Evolutionary conservation across 2,113 vertebrate genomes (phyloP).

Genomic region (Percopsis transmontana): DNA sequence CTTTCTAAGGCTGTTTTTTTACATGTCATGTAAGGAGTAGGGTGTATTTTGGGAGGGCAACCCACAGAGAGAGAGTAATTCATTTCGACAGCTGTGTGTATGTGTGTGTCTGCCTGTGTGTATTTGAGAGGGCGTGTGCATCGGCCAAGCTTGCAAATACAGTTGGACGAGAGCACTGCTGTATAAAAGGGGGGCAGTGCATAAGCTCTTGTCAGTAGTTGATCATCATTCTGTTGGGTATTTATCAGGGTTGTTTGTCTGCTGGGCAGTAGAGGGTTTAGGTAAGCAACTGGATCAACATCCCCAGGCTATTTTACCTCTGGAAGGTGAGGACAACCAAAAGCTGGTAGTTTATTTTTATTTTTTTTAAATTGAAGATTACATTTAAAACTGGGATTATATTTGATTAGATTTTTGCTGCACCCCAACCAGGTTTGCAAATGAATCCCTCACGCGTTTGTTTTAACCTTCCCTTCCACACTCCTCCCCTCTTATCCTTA

Average conservation of each 20-base stretch:
- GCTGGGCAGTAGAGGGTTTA: conserved; percentile 14
- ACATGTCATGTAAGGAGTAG: conserved; percentile 34
- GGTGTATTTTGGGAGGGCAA: conserved; percentile 18
- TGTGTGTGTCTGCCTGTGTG: conserved; percentile 32
- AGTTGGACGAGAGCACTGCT: conserved; percentile 61
- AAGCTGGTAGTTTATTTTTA: too few species aligned
- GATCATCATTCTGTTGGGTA: conserved; percentile 29
- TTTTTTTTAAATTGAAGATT: conserved; percentile 1
- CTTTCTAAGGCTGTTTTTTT: conserved; percentile 18
- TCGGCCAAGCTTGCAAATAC: conserved; percentile 46
- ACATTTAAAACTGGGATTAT: neutral
- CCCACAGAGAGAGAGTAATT: conserved; percentile 63
- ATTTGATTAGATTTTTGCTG: too few species aligned
- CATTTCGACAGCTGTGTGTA: conserved; percentile 59
- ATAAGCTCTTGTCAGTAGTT: conserved; percentile 43
- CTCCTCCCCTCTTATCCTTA: conserved; percentile 1
- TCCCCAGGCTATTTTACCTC: conserved; percentile 1
- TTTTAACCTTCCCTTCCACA: conserved; percentile 11
- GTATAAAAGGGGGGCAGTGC: conserved; percentile 68
- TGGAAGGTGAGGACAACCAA: conserved; percentile 51
- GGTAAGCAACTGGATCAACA: neutral
- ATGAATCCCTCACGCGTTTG: conserved; percentile 20
- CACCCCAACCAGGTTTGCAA: conserved; percentile 53
- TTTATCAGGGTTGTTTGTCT: conserved; percentile 27
- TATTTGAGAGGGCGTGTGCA: conserved; percentile 50